These are phyloP conservation scores for Lasaia peninsularis DNA, from an alignment of 1,140 invertebrate species.

Conservation along the genomic window DNA sequence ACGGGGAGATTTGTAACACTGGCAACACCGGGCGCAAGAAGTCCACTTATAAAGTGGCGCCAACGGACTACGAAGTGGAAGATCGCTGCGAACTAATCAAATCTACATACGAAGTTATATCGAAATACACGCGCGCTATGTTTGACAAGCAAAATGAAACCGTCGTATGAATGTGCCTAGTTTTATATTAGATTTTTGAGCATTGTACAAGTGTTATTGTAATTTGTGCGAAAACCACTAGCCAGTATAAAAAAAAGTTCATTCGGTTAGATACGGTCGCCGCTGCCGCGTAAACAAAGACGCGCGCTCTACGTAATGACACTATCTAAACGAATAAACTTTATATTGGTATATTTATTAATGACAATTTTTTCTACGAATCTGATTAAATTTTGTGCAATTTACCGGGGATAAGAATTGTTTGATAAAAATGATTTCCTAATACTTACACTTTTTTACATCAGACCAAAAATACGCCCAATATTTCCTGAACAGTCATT, in stretches of 20 bases:
- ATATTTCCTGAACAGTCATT: not conserved
- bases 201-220: constrained; percentile 23
- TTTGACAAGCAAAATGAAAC: constrained; percentile 68
- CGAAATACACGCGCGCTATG: constrained; percentile 67
- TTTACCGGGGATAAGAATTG: too few relatives aligned
- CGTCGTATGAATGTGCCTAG: constrained; percentile 56
- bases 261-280: too few relatives aligned
- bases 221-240: too few relatives aligned
- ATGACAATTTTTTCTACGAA: too few relatives aligned
- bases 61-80: constrained; percentile 51
- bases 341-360: too few relatives aligned
- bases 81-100: constrained; percentile 66
- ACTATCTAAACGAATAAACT: too few relatives aligned
- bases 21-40: constrained; percentile 25
- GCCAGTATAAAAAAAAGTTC: too few relatives aligned
- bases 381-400: too few relatives aligned
- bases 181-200: constrained; percentile 15
- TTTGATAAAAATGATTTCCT: too few relatives aligned
- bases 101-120: constrained; percentile 64
- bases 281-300: too few relatives aligned
- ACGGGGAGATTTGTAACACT: constrained; percentile 15
- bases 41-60: constrained; percentile 54
- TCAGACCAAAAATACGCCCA: constrained; percentile 3
- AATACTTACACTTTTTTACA: not conserved
- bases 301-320: too few relatives aligned